Evolutionary conservation across 2,888 invertebrate genomes (phyloP), one percentile per base, ranked within the genome.

Genomic region (Cryptocephalus primarius): DNA sequence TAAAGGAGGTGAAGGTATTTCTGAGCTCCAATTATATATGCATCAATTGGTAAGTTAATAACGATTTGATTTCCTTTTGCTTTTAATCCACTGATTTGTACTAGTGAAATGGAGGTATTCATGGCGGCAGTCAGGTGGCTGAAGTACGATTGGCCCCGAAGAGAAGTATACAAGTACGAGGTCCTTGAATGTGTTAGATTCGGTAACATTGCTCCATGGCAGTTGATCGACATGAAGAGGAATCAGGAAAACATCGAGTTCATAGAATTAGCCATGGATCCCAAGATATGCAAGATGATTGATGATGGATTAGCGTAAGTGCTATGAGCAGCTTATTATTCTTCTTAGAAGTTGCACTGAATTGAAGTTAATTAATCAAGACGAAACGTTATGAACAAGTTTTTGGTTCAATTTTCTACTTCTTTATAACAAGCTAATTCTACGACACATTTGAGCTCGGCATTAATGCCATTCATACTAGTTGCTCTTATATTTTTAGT

Each of bases 111-210:
- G 72, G 84, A 88, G 68, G 79, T 88, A 0, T 75, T 87, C 39
- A 86, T 88, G 84, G 79, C 87, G 0, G 88, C 82, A 0, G 82
- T 88, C 0, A 75, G 88, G 13, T 89, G 89, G 89, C 64, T 89
- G 14, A 79, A 81, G 63, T 76, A 80, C 42, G 77, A 85, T 57
- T 88, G 85, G 85, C 61, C 75, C 0, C 69, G 73, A 2, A 75
- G 88, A 1, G 73, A 77, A 13, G 65, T 70, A 13, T 61, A 74
- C 50, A 72, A 82, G 14, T 68, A 78, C 0, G 77, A 81, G 8
- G 73, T 88, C 1, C 73, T 88, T 68, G 73, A 75, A 1, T 85
- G 85, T 62, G 78, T 89, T 0, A 76, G 88, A 32, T 89, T 89
- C 61, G 85, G 87, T 0, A 75, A 87, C 39, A 82, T 89, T 58